Conservation (phyloP, 1,140 invertebrate genomes). For the Propsilocerus akamusi region DNA sequence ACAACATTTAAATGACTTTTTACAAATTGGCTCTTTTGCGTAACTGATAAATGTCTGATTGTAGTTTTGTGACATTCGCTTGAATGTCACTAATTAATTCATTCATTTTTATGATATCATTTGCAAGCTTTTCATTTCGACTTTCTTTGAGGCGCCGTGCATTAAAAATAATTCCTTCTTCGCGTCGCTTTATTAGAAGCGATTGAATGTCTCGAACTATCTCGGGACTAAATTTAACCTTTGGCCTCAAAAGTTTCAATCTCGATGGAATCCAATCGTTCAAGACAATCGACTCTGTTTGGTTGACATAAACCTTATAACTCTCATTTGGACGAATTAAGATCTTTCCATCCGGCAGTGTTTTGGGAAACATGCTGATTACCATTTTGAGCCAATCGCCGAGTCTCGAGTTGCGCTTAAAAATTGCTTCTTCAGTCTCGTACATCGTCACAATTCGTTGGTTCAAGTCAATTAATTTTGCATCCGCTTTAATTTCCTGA, state of each 20-base stretch:
- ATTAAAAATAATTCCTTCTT: neutral
- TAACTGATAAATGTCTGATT: neutral
- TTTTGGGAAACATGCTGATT: neutral
- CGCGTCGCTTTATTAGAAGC: neutral
- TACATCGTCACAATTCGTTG: neutral
- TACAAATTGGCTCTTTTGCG: neutral
- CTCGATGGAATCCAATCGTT: neutral
- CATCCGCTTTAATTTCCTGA: neutral
- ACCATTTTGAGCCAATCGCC: neutral
- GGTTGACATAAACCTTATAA: neutral
- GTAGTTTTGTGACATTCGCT: neutral
- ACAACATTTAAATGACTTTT: too few relatives aligned
- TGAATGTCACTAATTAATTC: slow-evolving; percentile 1
- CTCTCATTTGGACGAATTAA: neutral
- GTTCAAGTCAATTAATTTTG: neutral
- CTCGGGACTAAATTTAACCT: neutral
- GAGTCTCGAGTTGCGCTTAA: neutral
- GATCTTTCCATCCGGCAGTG: neutral
- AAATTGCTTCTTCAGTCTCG: neutral
- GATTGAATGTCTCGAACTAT: neutral
- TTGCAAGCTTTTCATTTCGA: neutral
- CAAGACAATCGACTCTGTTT: neutral
- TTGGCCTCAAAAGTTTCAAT: neutral
- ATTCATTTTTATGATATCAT: slow-evolving; percentile 1
- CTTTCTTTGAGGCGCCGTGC: neutral